These are phyloP conservation scores for Oreotrochilus melanogaster DNA, from an alignment of 2,113 vertebrate species.

Conservation along the genomic window DNA sequence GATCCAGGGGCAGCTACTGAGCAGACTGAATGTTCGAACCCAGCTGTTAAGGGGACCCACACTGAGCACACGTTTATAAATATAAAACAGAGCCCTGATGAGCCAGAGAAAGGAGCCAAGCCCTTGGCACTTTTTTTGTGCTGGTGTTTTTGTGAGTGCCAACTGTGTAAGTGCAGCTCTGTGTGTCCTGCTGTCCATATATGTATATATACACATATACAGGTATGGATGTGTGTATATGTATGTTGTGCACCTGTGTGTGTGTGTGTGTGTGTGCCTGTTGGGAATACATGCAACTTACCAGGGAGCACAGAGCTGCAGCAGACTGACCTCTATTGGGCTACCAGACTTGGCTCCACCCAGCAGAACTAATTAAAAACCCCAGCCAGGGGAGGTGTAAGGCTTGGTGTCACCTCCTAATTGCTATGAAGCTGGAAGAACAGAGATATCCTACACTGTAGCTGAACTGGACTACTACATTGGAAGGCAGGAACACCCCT, in stretches of 20 bases:
- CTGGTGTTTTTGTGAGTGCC: neutral
- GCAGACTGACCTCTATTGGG: neutral
- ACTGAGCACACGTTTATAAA: neutral
- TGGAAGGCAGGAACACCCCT: neutral
- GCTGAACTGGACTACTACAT: neutral
- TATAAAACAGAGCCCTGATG: neutral
- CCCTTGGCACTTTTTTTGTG: neutral
- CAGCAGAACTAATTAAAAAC: neutral
- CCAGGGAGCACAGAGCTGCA: neutral
- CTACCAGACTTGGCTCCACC: neutral
- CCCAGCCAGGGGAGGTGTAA: neutral
- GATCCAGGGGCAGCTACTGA: neutral
- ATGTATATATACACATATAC: neutral
- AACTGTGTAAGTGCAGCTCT: neutral
- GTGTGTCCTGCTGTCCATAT: neutral
- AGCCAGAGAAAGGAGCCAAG: neutral
- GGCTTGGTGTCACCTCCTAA: neutral
- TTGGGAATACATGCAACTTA: neutral
- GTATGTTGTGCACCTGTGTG: neutral
- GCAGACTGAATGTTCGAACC: neutral
- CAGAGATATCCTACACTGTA: neutral
- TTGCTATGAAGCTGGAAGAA: neutral
- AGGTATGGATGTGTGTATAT: too few relatives aligned
- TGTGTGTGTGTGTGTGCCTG: neutral
- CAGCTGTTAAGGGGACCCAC: neutral